Evolutionary conservation across 2,113 vertebrate species (phyloP).

Genomic region (Scomber colias): DNA sequence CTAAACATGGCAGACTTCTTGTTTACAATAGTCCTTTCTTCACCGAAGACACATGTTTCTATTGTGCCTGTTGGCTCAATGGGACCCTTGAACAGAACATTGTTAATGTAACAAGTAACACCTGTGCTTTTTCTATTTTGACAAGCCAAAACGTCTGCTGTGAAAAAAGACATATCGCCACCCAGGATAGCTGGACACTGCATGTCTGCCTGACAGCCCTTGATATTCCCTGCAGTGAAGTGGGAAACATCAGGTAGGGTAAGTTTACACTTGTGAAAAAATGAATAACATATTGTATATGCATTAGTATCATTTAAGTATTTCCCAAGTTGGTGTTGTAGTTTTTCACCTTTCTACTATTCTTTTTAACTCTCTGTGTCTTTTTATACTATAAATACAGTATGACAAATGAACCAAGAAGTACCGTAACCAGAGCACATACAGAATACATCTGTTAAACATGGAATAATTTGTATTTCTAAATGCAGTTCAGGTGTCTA

Average conservation of each 20-base stretch:
- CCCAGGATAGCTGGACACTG: not conserved
- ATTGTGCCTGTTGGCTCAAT: not conserved
- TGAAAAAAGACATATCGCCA: not conserved
- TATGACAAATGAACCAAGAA: too few species aligned
- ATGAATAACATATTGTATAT: not conserved
- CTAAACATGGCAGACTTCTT: not conserved
- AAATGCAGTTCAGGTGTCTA: not conserved
- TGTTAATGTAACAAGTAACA: constrained; percentile 10
- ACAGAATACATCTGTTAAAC: not conserved
- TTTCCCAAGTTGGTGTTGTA: not conserved
- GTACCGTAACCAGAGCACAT: not conserved
- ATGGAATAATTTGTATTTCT: not conserved
- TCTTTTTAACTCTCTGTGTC: not conserved
- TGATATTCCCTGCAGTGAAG: not conserved
- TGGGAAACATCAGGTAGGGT: not conserved
- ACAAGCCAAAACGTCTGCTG: not conserved
- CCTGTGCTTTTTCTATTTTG: constrained; percentile 4
- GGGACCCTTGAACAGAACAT: too few species aligned
- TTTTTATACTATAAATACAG: too few species aligned
- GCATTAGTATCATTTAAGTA: not conserved
- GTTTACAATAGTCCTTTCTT: too few species aligned
- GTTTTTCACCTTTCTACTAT: not conserved
- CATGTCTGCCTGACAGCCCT: not conserved
- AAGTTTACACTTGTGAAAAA: not conserved
- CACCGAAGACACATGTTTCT: too few species aligned